Conservation (phyloP, 2,888 invertebrate genomes). For the Meteorus colon region DNA sequence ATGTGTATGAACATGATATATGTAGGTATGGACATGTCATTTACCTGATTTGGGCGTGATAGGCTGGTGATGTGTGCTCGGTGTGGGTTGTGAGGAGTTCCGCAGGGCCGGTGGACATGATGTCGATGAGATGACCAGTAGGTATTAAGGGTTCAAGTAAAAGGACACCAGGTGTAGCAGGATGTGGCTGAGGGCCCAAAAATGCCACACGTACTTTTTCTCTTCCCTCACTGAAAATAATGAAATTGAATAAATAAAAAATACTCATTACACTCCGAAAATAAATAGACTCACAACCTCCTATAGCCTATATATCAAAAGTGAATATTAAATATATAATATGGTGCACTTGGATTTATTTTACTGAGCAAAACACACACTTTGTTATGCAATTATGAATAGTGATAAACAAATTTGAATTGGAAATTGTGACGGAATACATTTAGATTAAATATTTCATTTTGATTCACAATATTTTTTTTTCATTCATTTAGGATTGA, state of each 20-base stretch:
- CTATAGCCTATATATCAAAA: background rate
- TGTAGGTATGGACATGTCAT: background rate
- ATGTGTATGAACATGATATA: no score
- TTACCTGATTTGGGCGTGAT: constrained; percentile 71
- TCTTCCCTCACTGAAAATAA: constrained; percentile 68
- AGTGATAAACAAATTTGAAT: background rate
- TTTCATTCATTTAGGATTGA: background rate
- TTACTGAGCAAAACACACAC: background rate
- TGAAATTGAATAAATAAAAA: constrained; percentile 39
- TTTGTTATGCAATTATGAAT: background rate
- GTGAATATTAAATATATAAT: constrained; percentile 1
- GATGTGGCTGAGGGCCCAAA: constrained; percentile 69
- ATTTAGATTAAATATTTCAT: background rate
- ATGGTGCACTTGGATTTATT: background rate
- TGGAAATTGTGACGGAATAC: background rate
- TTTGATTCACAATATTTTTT: background rate
- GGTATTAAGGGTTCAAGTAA: constrained; percentile 68
- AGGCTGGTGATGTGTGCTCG: constrained; percentile 70
- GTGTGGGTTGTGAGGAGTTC: constrained; percentile 71
- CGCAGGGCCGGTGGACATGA: constrained; percentile 67
- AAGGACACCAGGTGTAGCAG: constrained; percentile 71
- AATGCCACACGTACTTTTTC: constrained; percentile 72
- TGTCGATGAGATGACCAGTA: constrained; percentile 62
- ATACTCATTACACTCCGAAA: background rate
- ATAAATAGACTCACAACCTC: background rate